Percentiles rank a stretch among this genome's conserved stretches.
Evolutionary conservation across 1,140 invertebrate species (phyloP).

Genomic region (Bombus confusus): DNA sequence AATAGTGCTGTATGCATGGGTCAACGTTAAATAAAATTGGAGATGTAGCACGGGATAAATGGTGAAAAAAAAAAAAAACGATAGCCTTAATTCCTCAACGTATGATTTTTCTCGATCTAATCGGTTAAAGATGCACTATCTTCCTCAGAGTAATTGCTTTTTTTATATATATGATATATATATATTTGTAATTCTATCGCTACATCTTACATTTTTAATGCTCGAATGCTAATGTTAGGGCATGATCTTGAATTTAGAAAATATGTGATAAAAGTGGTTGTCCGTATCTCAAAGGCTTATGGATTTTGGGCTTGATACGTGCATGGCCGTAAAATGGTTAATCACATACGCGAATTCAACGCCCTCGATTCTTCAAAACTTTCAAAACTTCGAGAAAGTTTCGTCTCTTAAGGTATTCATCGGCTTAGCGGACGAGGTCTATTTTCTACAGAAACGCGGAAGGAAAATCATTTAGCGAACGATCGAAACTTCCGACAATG

Average conservation of each 20-base stretch:
- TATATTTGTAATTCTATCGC: too few species aligned
- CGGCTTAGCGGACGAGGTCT: neutral
- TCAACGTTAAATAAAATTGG: neutral
- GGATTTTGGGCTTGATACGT: too few species aligned
- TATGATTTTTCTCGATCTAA: too few species aligned
- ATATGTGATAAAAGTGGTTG: too few species aligned
- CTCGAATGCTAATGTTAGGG: too few species aligned
- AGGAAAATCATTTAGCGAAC: slow-evolving; percentile 9
- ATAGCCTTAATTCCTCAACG: neutral
- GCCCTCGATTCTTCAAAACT: neutral
- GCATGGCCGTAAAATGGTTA: too few species aligned
- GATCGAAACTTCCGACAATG: slow-evolving; percentile 16
- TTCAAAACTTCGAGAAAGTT: neutral
- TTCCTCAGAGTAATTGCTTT: too few species aligned
- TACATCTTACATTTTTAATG: too few species aligned
- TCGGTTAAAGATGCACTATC: too few species aligned
- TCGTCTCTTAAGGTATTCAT: neutral
- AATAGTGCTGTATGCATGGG: neutral
- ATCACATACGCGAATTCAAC: neutral
- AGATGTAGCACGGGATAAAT: neutral
- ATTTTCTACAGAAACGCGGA: neutral
- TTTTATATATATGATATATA: too few species aligned
- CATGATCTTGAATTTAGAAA: too few species aligned
- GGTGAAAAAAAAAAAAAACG: neutral
- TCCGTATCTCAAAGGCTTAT: too few species aligned